These are phyloP conservation scores for Sarcophaga subvicina DNA, from an alignment of 2,888 invertebrate genomes.

Conservation along the genomic window DNA sequence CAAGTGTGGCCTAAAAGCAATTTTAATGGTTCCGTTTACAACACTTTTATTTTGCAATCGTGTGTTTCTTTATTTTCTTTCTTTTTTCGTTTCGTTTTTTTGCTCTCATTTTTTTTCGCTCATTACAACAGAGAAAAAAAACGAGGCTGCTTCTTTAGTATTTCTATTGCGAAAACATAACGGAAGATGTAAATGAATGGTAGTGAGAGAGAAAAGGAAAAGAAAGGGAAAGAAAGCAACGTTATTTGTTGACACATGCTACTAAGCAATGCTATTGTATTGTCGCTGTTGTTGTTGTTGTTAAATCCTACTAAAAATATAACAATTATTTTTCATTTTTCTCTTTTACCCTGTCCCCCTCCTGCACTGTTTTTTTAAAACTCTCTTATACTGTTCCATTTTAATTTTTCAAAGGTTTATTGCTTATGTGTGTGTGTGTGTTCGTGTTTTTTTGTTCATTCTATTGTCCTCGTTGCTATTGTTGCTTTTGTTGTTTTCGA, in stretches of 20 bases:
- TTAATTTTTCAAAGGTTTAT: conserved; percentile 52
- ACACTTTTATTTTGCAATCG: conserved; percentile 55
- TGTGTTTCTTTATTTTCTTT: conserved; percentile 6
- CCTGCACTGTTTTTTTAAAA: conserved; percentile 15
- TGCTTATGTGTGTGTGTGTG: conserved; percentile 2
- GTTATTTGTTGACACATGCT: conserved; percentile 69
- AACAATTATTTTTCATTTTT: conserved; percentile 63
- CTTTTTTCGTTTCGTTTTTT: conserved; percentile 43
- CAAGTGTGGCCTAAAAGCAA: conserved; percentile 70
- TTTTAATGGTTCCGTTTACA: conserved; percentile 73
- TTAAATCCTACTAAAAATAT: conserved; percentile 67
- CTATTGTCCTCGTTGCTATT: conserved; percentile 37
- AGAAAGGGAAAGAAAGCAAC: conserved; percentile 47
- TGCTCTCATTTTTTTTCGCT: conserved; percentile 49
- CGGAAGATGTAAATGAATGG: conserved; percentile 59
- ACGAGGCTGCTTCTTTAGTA: conserved; percentile 8
- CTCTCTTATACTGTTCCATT: conserved; percentile 62
- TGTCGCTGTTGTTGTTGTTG: conserved; percentile 29
- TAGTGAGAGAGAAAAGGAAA: conserved; percentile 30
- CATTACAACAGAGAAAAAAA: not conserved
- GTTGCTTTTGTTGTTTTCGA: conserved; percentile 61
- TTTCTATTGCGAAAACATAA: conserved; percentile 34
- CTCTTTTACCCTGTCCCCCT: conserved; percentile 23
- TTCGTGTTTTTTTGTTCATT: conserved; percentile 28
- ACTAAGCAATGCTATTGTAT: conserved; percentile 7